Evolutionary conservation across 2,113 vertebrate species (phyloP).

Genomic region (Atherinomorus stipes): DNA sequence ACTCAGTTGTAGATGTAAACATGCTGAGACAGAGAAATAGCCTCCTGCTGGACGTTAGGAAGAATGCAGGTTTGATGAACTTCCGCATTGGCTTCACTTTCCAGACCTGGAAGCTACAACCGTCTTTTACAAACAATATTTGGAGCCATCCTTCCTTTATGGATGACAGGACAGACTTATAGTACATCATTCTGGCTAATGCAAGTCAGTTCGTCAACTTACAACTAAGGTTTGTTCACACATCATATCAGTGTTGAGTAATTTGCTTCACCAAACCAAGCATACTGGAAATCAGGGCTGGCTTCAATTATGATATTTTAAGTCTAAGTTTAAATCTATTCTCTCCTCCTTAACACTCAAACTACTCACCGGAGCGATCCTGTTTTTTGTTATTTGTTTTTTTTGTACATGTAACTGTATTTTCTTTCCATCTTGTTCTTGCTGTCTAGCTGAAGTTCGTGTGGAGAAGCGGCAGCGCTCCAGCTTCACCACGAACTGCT

Average conservation of each 20-base stretch:
- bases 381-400: too few relatives aligned
- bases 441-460: conserved; percentile 70
- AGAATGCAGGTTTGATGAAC: not conserved
- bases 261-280: too few relatives aligned
- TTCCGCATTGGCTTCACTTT: not conserved
- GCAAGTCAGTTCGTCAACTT: too few relatives aligned
- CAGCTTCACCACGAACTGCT: conserved; percentile 86
- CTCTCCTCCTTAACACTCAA: not conserved
- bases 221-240: too few relatives aligned
- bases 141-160: too few relatives aligned
- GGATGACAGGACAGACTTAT: too few relatives aligned
- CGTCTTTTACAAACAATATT: too few relatives aligned
- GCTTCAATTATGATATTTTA: not conserved
- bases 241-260: too few relatives aligned
- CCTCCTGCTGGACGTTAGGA: not conserved
- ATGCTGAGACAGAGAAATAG: too few relatives aligned
- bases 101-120: too few relatives aligned
- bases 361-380: not conserved
- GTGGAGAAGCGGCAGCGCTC: conserved; percentile 78
- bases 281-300: not conserved
- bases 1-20: too few relatives aligned
- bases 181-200: too few relatives aligned
- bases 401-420: not conserved
- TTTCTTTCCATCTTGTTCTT: not conserved
- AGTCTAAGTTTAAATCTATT: not conserved